A percentile compares a stretch with the other conserved stretches of the same genome.
Conservation (phyloP, 2,888 invertebrate genomes). For the Cistogaster globosa region DNA sequence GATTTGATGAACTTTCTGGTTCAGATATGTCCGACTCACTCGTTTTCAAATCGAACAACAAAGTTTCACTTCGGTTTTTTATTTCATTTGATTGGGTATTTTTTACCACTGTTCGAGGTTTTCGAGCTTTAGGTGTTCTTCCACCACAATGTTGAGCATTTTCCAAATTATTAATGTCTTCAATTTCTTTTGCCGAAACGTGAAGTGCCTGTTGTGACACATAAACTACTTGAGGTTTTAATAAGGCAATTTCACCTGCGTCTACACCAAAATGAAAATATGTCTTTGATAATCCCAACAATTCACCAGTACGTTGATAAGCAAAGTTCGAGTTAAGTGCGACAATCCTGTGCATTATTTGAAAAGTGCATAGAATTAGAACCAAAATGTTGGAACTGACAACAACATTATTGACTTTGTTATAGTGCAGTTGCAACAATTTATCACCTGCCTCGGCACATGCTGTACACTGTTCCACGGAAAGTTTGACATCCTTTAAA, state of each 20-base stretch:
- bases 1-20: conserved; percentile 83
- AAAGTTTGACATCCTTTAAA: conserved; percentile 33
- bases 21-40: conserved; percentile 89
- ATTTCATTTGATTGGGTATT: conserved; percentile 38
- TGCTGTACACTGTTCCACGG: conserved; percentile 15
- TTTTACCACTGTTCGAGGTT: conserved; percentile 61
- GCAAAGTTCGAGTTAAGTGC: conserved; percentile 78
- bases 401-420: background rate
- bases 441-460: conserved; percentile 19
- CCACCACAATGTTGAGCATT: conserved; percentile 84
- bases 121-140: conserved; percentile 83
- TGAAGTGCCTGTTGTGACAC: conserved; percentile 86
- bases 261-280: conserved; percentile 84
- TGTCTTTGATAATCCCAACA: conserved; percentile 85
- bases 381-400: conserved; percentile 7
- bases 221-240: conserved; percentile 84
- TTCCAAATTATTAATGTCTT: conserved; percentile 70
- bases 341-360: conserved; percentile 77
- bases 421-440: conserved; percentile 46
- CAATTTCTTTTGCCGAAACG: conserved; percentile 79
- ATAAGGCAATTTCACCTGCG: conserved; percentile 76
- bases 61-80: background rate
- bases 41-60: conserved; percentile 79
- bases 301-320: conserved; percentile 82
- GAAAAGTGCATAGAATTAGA: conserved; percentile 67